Conservation (phyloP, 2,797 vertebrate species). For the Rhinichthys osculus region DNA sequence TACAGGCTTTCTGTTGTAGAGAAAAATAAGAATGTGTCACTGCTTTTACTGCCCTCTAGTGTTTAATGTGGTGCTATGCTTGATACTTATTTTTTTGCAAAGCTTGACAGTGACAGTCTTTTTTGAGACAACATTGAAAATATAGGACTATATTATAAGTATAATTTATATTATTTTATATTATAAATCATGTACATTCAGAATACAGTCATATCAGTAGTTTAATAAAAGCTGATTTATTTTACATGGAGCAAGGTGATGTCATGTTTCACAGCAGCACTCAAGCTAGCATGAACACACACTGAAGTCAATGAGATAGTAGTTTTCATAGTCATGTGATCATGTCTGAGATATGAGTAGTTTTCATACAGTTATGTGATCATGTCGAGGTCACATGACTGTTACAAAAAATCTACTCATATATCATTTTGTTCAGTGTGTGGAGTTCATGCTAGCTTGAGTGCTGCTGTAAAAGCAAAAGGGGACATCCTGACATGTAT, state of each 20-base stretch:
- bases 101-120: neutral
- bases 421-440: neutral
- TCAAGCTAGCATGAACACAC: neutral
- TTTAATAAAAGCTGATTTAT: neutral
- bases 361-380: too few species aligned
- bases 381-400: neutral
- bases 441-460: neutral
- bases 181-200: neutral
- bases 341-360: neutral
- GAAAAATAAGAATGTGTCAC: neutral
- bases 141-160: neutral
- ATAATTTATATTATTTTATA: neutral
- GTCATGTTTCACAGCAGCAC: too few species aligned
- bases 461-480: neutral
- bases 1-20: neutral
- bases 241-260: neutral
- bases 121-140: neutral
- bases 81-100: neutral
- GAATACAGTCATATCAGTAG: neutral
- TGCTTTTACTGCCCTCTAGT: conserved; percentile 48
- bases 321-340: too few species aligned
- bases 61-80: neutral
- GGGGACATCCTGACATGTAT: neutral
- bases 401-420: neutral
- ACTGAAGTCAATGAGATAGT: neutral